Evolutionary conservation across 2,113 vertebrate genomes (phyloP), one percentile per base, ranked within the genome.

Genomic region (Hylia prasina): DNA sequence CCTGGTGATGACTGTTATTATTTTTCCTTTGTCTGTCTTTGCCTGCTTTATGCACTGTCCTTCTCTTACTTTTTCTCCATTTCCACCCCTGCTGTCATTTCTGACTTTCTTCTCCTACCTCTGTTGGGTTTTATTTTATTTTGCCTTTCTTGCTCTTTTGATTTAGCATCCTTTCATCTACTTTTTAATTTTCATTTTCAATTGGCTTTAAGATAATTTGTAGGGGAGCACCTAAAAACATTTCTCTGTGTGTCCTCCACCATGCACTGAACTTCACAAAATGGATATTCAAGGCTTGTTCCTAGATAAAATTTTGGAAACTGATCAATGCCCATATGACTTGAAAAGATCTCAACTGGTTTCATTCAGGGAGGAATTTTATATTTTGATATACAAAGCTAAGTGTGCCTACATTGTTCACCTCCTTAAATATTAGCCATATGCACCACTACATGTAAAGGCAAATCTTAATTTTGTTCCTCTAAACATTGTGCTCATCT

Each of bases 131-230:
- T 88, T 63, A 39, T 37, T 63, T 79, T 51, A 37, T 72, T 89
- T 91, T 91, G 16, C 5, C 10, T 80, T 87, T 60, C 25, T 42
- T 73, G 2, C 15, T 85, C 12, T 44, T 73, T 65, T 40, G 8
- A 77, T 77, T 77, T 64, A 84, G 4, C 28, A 13, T 70, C 28
- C 53, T 90, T 77, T 70, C 17, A 53, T 33, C 60, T 81, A 14
- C 58, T 73, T 69, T 73, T 83, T 27, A 54, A 78, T 37, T 73
- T 48, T 15, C 28, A n/a, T 93, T 95, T 91, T 86, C 53, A 56
- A 16, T 17, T 80, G 20, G 30, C 31, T 72, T 64, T n/a, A 64
- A 64, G 53, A 37, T 24, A 51, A 40, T 16, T 71, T 48, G 27
- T 40, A 60, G 33, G 11, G 0, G 2, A 75, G 35, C 56, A 35